A percentile compares a stretch with the other conserved stretches of the same genome.
Conservation (phyloP, 2,888 invertebrate species). For the Candidula unifasciata region DNA sequence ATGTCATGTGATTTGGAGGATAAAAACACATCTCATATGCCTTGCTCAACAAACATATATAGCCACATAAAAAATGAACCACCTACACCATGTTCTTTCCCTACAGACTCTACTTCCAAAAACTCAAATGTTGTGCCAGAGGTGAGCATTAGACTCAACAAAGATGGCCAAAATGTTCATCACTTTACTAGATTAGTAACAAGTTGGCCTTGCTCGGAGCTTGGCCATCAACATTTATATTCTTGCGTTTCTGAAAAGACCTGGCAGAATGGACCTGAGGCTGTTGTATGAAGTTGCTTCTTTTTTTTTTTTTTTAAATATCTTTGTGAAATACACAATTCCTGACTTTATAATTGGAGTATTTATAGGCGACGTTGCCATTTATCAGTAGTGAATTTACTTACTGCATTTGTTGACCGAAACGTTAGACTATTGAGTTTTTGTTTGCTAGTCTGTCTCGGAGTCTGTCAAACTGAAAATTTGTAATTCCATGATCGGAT, state of each 20-base stretch:
- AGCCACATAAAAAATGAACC: not conserved
- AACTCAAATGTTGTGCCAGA: slow-evolving; percentile 58
- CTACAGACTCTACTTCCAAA: slow-evolving; percentile 11
- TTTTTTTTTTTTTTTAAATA: not conserved
- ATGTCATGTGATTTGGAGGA: not conserved
- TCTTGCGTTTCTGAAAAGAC: slow-evolving; percentile 65
- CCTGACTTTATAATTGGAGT: not conserved
- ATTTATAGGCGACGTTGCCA: too few species aligned
- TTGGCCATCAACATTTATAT: slow-evolving; percentile 54
- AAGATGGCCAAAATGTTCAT: slow-evolving; percentile 35
- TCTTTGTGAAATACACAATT: not conserved
- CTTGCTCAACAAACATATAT: not conserved
- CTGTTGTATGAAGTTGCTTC: slow-evolving; percentile 60
- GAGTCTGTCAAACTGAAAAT: too few species aligned
- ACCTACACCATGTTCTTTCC: slow-evolving; percentile 47
- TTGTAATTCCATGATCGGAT: too few species aligned
- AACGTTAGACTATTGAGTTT: too few species aligned
- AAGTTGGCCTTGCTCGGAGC: slow-evolving; percentile 19
- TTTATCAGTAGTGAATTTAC: too few species aligned
- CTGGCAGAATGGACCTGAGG: slow-evolving; percentile 59
- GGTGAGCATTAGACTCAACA: slow-evolving; percentile 51
- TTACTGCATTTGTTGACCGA: not conserved
- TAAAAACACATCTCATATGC: not conserved
- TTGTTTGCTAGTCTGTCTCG: too few species aligned
- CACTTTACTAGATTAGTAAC: slow-evolving; percentile 11